phyloP scores from a whole-genome alignment of 2,888 invertebrate genomes.

The Allacma fusca region DNA sequence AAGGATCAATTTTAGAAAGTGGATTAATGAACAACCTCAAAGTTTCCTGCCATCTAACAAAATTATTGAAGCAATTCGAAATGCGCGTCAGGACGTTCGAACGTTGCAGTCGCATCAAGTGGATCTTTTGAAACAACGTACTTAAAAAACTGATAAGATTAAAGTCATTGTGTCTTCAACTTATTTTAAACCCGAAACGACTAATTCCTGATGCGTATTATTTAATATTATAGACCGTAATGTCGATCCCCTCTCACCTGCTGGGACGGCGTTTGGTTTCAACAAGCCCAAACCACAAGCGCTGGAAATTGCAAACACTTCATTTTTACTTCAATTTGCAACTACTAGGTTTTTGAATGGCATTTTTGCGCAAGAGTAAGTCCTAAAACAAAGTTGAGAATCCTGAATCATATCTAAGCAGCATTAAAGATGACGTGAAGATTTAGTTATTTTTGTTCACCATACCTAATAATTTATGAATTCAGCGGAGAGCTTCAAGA shows the following conservation, averaged over 20 bases:
- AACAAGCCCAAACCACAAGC: slow-evolving; percentile 67
- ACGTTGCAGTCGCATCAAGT: slow-evolving; percentile 64
- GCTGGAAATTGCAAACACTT: slow-evolving; percentile 66
- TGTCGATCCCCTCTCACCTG: slow-evolving; percentile 65
- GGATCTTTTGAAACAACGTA: slow-evolving; percentile 62
- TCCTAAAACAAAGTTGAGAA: no score
- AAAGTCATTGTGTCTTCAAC: no score
- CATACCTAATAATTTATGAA: no score
- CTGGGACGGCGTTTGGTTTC: slow-evolving; percentile 66
- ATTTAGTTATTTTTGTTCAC: background rate
- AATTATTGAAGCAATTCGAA: slow-evolving; percentile 64
- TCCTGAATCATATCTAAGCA: no score
- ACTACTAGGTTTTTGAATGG: slow-evolving; percentile 65
- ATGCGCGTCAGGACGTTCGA: slow-evolving; percentile 65
- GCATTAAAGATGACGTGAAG: no score
- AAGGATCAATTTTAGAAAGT: slow-evolving; percentile 63
- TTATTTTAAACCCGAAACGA: no score
- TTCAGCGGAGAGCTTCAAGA: slow-evolving; percentile 63
- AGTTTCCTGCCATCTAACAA: slow-evolving; percentile 63
- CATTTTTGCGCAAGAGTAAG: slow-evolving; percentile 58
- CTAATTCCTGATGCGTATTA: no score
- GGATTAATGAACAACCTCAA: slow-evolving; percentile 62
- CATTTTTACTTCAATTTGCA: slow-evolving; percentile 66
- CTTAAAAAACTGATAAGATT: slow-evolving; percentile 20
- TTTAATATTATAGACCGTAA: slow-evolving; percentile 38